Conservation (phyloP, 2,888 invertebrate genomes). For the Lumbricus terrestris region DNA sequence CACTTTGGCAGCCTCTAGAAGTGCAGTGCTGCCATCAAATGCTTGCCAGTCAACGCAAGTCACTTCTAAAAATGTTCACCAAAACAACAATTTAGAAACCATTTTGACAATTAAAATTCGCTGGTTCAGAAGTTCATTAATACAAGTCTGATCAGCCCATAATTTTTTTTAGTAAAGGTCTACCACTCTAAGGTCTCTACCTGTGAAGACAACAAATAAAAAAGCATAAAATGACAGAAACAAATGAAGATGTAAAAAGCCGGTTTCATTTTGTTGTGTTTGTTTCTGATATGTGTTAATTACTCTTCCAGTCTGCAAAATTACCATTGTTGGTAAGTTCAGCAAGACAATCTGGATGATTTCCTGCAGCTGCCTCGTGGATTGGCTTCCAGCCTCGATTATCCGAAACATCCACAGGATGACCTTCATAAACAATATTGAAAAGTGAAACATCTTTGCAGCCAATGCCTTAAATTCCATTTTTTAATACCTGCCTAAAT, state of each 20-base stretch:
- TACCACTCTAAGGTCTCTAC: too few relatives aligned
- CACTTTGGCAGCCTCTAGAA: slow-evolving; percentile 51
- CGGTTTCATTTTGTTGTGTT: not conserved
- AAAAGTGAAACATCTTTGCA: not conserved
- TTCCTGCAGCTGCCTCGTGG: slow-evolving; percentile 48
- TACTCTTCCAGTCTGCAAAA: not conserved
- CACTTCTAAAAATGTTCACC: slow-evolving; percentile 66
- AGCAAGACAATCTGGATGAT: slow-evolving; percentile 21
- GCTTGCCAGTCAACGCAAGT: slow-evolving; percentile 60
- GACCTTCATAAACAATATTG: slow-evolving; percentile 41
- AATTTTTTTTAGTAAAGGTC: too few relatives aligned
- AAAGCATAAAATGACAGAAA: not conserved
- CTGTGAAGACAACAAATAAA: not conserved
- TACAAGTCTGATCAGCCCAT: not conserved
- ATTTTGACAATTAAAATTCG: not conserved
- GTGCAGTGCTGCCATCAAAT: slow-evolving; percentile 47
- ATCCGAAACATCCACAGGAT: slow-evolving; percentile 56
- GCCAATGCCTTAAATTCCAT: too few relatives aligned
- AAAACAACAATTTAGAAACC: not conserved
- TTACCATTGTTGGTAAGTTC: slow-evolving; percentile 14
- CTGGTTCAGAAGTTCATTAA: not conserved
- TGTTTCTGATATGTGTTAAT: not conserved
- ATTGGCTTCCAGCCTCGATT: slow-evolving; percentile 59
- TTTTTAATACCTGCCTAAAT: too few relatives aligned
- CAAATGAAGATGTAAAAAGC: not conserved